A percentile compares a stretch with the other conserved stretches of the same genome.
These are phyloP conservation scores for Halcyon leucocephala DNA, from an alignment of 2,797 vertebrate genomes.

Conservation along the genomic window DNA sequence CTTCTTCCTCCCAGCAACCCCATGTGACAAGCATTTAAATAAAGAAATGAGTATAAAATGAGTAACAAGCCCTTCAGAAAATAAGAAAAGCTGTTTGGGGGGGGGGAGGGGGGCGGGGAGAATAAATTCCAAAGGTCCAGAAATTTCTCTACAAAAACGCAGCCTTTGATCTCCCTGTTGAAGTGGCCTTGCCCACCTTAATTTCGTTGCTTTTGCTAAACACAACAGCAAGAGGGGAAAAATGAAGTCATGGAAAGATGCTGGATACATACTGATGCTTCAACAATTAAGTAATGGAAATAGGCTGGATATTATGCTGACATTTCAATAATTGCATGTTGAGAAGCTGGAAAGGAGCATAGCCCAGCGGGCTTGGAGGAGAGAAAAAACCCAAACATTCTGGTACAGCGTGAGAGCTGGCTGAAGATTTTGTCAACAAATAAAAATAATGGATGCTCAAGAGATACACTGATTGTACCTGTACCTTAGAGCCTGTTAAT, in stretches of 20 bases:
- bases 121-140: background rate
- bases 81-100: background rate
- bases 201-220: background rate
- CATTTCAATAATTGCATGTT: background rate
- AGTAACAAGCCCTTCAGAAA: background rate
- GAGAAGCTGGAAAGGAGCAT: background rate
- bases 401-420: background rate
- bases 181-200: background rate
- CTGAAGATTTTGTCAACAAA: background rate
- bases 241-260: background rate
- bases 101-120: background rate
- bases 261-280: background rate
- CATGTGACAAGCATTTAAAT: background rate
- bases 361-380: background rate
- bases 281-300: background rate
- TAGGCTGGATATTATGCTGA: background rate
- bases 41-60: background rate
- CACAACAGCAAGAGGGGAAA: background rate
- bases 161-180: background rate
- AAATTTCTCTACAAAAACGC: background rate
- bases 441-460: background rate
- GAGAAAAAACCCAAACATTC: background rate
- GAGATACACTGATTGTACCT: background rate
- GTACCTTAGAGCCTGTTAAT: background rate
- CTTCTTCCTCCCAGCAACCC: background rate